phyloP scores from a whole-genome alignment of 2,113 vertebrate species.

The Zosterops japonicus region DNA sequence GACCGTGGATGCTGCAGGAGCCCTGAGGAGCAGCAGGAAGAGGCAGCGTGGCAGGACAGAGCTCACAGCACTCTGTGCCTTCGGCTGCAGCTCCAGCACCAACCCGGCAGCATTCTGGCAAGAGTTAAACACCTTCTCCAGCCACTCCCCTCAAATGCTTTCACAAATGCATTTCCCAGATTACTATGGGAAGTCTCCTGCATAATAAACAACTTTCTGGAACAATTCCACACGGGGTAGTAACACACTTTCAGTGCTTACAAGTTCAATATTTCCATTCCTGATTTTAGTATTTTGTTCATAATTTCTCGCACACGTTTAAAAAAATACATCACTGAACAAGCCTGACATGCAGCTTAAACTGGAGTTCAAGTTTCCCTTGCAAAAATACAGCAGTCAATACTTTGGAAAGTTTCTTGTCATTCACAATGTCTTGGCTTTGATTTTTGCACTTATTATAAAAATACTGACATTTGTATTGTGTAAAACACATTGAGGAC shows the following conservation, averaged over 20 bases:
- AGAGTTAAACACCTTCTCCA: neutral
- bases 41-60: accelerated
- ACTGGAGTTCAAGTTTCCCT: neutral
- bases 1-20: accelerated
- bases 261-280: conserved; percentile 14
- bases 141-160: neutral
- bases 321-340: neutral
- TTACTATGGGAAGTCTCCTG: conserved; percentile 3
- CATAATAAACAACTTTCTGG: conserved; percentile 60
- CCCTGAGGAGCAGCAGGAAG: neutral
- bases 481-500: neutral
- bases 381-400: neutral
- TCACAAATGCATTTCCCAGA: neutral
- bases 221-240: conserved; percentile 52
- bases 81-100: neutral
- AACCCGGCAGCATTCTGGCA: neutral
- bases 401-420: conserved; percentile 5
- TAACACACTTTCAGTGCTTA: neutral
- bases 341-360: neutral
- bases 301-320: neutral
- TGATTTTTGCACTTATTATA: neutral
- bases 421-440: neutral
- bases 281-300: conserved; percentile 25
- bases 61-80: neutral
- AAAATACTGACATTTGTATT: neutral